A percentile compares a stretch with the other conserved stretches of the same genome.
phyloP scores from a whole-genome alignment of 37 sponge, comb jelly and placozoan species.

The Beroe forskalii region DNA sequence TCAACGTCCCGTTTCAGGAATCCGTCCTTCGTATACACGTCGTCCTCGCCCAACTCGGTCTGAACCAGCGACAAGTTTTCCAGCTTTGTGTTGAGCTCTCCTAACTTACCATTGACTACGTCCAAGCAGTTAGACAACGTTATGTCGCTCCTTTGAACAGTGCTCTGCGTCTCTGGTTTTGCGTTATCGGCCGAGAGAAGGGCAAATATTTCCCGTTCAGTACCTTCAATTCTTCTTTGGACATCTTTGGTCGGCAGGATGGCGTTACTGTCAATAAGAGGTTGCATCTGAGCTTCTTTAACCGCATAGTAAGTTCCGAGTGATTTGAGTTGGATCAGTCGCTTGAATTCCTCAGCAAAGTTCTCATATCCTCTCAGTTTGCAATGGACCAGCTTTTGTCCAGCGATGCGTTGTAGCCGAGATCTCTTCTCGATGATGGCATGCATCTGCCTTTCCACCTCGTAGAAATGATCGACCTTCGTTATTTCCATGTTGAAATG shows the following conservation, averaged over 20 bases:
- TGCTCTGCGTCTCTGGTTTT: not conserved
- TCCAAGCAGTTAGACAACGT: not conserved
- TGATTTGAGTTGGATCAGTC: not conserved
- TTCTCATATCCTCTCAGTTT: slow-evolving; percentile 43
- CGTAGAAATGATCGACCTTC: slow-evolving; percentile 54
- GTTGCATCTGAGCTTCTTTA: slow-evolving; percentile 44
- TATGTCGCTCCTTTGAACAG: not conserved
- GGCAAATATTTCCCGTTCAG: slow-evolving; percentile 39
- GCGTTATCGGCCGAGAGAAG: slow-evolving; percentile 38
- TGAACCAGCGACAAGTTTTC: not conserved
- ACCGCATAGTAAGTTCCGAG: slow-evolving; percentile 44
- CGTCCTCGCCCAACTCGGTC: not conserved
- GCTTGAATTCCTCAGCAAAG: slow-evolving; percentile 31
- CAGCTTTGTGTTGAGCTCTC: not conserved
- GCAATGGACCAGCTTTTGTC: slow-evolving; percentile 1
- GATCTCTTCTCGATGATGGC: slow-evolving; percentile 15
- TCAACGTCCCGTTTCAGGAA: slow-evolving; percentile 42
- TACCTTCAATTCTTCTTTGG: slow-evolving; percentile 57
- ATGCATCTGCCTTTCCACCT: slow-evolving; percentile 37
- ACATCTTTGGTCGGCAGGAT: slow-evolving; percentile 34
- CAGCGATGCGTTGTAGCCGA: not conserved
- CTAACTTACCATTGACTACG: not conserved
- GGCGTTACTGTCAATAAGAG: not conserved
- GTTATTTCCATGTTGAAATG: not conserved
- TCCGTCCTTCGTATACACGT: slow-evolving; percentile 46